Base-by-base conservation (phyloP, 1,140 invertebrate genomes). In the Leguminivora glycinivorella region DNA sequence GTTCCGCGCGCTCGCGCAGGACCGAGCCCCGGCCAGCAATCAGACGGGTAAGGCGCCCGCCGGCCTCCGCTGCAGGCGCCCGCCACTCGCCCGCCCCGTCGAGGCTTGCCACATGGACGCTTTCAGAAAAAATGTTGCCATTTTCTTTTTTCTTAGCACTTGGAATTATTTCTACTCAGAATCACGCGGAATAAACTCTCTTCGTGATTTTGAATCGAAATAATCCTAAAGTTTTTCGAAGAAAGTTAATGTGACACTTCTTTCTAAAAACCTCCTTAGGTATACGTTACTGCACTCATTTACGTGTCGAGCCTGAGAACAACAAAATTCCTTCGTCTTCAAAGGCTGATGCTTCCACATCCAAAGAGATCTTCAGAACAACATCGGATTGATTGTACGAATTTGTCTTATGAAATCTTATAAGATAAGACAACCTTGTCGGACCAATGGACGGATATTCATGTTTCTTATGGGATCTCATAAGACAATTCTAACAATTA, bases 1-100 rank as follows among this genome's bases (percentile, higher is more conserved):
- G 81, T 76, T 72, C 72, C 72, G 77, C 69, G 81, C 78, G 58
- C 69, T 83, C 56, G 82, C 77, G 73, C 72, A 75, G 77, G 75
- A 76, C 71, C 71, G 72, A 58, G 72, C 52, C 80, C 87, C 88
- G 87, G 81, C 87, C 92, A 91, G 85, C 92, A 92, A 92, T 92
- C 92, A 92, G 92, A 93, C 93, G 92, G 93, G 93, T 93, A 93
- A 93, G 43, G 56, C 34, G 40, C 25, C 56, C 25, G 29, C 17
- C 29, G 58, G 70, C 24, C 71, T 24, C 12, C 10, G 6, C n/a
- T n/a, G 26, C 17, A 19, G 40, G 12, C 40, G 60, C 25, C 60
- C 25, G 26, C 25, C 17, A 0, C 4, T 0, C 0, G 9, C 17
- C 26, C 26, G 26, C 9, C 24, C 63, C 4, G 25, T 17, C 47